Evolutionary conservation across 1,140 invertebrate species (phyloP).

Genomic region (Trachymyrmex cornetzi): DNA sequence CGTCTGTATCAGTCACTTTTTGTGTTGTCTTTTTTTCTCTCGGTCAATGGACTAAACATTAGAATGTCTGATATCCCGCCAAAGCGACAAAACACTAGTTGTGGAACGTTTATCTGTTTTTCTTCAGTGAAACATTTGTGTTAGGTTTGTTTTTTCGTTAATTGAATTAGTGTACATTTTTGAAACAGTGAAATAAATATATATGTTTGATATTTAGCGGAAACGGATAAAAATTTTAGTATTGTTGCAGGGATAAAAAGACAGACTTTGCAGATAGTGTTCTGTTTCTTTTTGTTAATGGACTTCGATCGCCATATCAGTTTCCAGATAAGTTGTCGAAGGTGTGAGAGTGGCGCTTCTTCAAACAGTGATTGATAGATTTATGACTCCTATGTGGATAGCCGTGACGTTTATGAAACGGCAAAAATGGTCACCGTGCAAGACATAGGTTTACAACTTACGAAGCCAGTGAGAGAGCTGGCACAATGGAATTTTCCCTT

Average conservation of each 20-base stretch:
- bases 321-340: neutral
- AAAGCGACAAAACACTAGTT: too few species aligned
- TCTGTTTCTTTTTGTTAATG: neutral
- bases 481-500: conserved; percentile 83
- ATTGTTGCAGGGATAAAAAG: too few species aligned
- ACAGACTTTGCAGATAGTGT: neutral
- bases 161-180: too few species aligned
- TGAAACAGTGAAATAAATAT: too few species aligned
- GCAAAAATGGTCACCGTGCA: conserved; percentile 77
- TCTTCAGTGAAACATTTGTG: too few species aligned
- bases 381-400: conserved; percentile 1
- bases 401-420: conserved; percentile 8
- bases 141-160: too few species aligned
- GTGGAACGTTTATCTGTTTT: too few species aligned
- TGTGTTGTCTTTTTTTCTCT: neutral
- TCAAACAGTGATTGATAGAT: neutral
- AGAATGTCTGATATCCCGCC: too few species aligned
- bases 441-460: conserved; percentile 79
- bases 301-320: neutral
- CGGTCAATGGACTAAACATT: neutral
- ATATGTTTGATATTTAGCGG: too few species aligned
- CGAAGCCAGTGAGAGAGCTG: conserved; percentile 81
- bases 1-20: neutral
- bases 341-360: neutral
- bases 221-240: too few species aligned